Evolutionary conservation across 2,888 invertebrate species (phyloP).

Genomic region (Parnassius mnemosyne): DNA sequence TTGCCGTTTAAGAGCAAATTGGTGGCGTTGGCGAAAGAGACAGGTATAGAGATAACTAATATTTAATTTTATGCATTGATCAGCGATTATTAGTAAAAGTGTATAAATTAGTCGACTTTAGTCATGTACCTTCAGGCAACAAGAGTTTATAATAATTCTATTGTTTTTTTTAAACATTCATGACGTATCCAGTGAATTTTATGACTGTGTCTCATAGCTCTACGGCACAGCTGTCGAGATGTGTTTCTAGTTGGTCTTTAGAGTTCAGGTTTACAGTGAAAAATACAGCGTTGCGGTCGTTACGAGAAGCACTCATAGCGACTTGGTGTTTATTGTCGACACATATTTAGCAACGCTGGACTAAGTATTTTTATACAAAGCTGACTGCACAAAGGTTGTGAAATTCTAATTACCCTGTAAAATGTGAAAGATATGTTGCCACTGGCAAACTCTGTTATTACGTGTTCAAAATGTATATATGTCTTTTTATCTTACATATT

Average conservation of each 20-base stretch:
- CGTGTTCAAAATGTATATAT: neutral
- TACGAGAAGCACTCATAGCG: constrained; percentile 30
- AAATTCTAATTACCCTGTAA: constrained; percentile 16
- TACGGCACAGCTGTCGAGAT: constrained; percentile 57
- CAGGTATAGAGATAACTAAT: no score
- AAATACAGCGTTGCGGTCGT: constrained; percentile 44
- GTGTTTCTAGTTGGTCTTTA: constrained; percentile 53
- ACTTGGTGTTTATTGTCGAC: constrained; percentile 45
- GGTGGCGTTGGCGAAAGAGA: no score
- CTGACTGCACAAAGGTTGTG: constrained; percentile 29
- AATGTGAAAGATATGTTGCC: constrained; percentile 6
- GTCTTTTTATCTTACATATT: neutral
- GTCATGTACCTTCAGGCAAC: no score
- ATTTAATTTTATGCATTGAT: no score
- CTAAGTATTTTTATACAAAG: constrained; percentile 38
- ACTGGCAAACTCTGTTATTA: constrained; percentile 18
- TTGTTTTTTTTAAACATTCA: neutral
- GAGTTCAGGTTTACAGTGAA: constrained; percentile 54
- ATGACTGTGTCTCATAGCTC: constrained; percentile 37
- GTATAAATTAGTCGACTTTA: no score
- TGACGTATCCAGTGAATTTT: constrained; percentile 38
- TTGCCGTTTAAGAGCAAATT: no score
- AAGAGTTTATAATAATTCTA: neutral
- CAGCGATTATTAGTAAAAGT: no score
- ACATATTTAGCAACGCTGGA: constrained; percentile 45